These are phyloP conservation scores for Sturmia bella DNA, from an alignment of 2,888 invertebrate species.

Conservation along the genomic window DNA sequence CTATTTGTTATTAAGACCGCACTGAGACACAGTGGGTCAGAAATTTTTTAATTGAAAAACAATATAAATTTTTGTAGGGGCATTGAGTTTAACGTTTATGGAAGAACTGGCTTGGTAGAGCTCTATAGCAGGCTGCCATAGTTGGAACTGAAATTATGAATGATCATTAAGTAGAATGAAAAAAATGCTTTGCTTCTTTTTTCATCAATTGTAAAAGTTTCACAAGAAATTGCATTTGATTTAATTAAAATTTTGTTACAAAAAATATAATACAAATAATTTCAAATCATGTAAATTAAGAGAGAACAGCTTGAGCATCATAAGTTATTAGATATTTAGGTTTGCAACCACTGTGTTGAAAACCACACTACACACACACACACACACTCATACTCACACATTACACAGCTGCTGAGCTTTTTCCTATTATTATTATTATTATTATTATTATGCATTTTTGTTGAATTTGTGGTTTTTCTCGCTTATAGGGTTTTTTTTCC, in stretches of 20 bases:
- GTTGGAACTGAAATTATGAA: too few species aligned
- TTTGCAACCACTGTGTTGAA: slow-evolving; percentile 7
- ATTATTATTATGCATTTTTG: slow-evolving; percentile 3
- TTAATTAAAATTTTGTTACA: too few species aligned
- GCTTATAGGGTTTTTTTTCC: slow-evolving; percentile 49
- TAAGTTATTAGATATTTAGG: not conserved
- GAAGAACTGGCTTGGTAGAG: not conserved
- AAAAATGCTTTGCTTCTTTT: too few species aligned
- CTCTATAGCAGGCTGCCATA: too few species aligned
- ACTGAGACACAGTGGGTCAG: slow-evolving; percentile 1
- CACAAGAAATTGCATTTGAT: too few species aligned
- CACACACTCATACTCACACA: too few species aligned
- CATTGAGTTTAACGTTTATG: not conserved
- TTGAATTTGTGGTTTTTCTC: slow-evolving; percentile 55
- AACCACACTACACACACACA: slow-evolving; percentile 53
- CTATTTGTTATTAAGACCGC: not conserved
- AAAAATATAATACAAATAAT: too few species aligned
- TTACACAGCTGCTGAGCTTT: slow-evolving; percentile 34
- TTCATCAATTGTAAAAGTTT: too few species aligned
- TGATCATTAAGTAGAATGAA: too few species aligned
- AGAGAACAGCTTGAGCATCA: too few species aligned
- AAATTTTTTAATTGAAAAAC: not conserved
- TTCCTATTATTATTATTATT: not conserved
- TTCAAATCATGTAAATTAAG: too few species aligned
- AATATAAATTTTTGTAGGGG: not conserved